Evolutionary conservation across 92 coral and sea anemone species (phyloP).

Genomic region (Palythoa grandis): DNA sequence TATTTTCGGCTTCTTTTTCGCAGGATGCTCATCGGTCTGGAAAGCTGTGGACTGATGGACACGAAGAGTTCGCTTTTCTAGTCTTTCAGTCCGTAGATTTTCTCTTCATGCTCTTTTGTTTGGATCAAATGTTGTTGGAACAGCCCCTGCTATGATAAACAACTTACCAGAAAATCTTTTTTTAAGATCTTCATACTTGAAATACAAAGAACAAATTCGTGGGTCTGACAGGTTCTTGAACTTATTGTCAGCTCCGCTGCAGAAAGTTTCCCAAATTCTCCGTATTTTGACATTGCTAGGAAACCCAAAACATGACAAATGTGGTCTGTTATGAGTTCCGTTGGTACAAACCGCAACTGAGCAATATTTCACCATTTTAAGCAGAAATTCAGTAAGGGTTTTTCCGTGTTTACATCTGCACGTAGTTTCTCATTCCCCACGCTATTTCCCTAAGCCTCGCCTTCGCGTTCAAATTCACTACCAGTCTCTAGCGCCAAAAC

Average conservation of each 20-base stretch:
- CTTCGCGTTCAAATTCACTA: too few species aligned
- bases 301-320: conserved; percentile 49
- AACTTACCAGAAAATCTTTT: conserved; percentile 29
- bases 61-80: too few species aligned
- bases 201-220: conserved; percentile 42
- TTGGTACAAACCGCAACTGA: conserved; percentile 54
- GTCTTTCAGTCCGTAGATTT: conserved; percentile 39
- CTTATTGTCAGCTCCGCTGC: conserved; percentile 53
- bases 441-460: too few species aligned
- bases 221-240: conserved; percentile 40
- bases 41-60: conserved; percentile 48
- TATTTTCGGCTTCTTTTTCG: conserved; percentile 53
- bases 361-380: too few species aligned
- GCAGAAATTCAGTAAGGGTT: conserved; percentile 29
- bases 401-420: conserved; percentile 52
- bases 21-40: conserved; percentile 46
- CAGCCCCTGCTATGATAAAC: conserved; percentile 41
- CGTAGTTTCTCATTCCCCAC: too few species aligned
- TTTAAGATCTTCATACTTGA: conserved; percentile 19
- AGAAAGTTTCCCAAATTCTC: conserved; percentile 46
- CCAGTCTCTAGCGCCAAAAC: too few species aligned
- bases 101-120: conserved; percentile 39
- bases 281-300: conserved; percentile 38
- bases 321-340: conserved; percentile 52
- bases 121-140: too few species aligned